Evolutionary conservation across 1,140 invertebrate species (phyloP).

Genomic region (Leptestheria dahalacensis): DNA sequence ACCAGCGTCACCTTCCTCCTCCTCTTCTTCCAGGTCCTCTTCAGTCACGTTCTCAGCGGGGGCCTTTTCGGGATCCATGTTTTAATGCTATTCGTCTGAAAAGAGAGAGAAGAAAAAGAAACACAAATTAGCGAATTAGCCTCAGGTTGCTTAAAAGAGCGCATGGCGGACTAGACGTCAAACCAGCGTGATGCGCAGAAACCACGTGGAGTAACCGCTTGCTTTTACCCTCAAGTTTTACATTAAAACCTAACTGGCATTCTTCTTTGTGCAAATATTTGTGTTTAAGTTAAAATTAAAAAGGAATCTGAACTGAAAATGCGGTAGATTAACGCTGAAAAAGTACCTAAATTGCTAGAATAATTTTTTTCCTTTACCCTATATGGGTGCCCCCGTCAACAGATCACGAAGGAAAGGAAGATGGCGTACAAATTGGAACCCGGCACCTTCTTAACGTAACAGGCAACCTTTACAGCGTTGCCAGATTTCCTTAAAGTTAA

Average conservation of each 20-base stretch:
- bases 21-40: conserved; percentile 14
- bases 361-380: no score
- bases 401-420: neutral
- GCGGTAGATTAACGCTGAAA: no score
- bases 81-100: neutral
- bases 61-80: conserved; percentile 8
- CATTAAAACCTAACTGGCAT: no score
- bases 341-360: no score
- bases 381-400: neutral
- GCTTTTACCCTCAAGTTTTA: no score
- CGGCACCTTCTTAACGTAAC: no score
- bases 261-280: no score
- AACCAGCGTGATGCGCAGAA: neutral
- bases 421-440: neutral
- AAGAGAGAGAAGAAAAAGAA: neutral
- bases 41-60: conserved; percentile 8
- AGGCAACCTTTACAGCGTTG: no score
- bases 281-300: no score
- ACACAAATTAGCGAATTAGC: neutral
- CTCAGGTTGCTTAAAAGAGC: no score
- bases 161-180: neutral
- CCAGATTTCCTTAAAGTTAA: neutral
- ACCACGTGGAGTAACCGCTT: neutral
- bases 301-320: no score
- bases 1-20: conserved; percentile 11